Evolutionary conservation across 2,888 invertebrate species (phyloP).

Genomic region (Drosophila villosipedis): DNA sequence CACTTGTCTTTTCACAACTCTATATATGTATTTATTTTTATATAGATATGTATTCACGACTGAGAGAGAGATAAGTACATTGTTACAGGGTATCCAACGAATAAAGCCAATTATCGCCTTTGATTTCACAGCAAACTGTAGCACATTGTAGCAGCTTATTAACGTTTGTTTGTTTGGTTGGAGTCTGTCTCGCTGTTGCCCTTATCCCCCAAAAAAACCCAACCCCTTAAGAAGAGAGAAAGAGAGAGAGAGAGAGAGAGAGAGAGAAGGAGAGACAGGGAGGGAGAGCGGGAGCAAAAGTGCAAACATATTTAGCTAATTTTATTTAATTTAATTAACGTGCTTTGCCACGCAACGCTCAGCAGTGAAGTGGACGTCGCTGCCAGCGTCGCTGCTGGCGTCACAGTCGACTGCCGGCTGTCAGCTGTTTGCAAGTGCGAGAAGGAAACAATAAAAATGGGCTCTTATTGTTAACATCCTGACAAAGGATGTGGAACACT

Average conservation of each 20-base stretch:
- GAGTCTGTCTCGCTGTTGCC: background rate
- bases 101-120: slow-evolving; percentile 29
- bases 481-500: slow-evolving; percentile 36
- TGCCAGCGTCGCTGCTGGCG: slow-evolving; percentile 35
- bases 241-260: background rate
- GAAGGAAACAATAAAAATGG: slow-evolving; percentile 76
- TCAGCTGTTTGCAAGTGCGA: slow-evolving; percentile 77
- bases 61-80: background rate
- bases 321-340: slow-evolving; percentile 81
- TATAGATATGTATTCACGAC: no score
- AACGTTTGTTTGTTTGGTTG: slow-evolving; percentile 37
- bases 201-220: background rate
- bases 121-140: slow-evolving; percentile 19
- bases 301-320: slow-evolving; percentile 79
- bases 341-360: slow-evolving; percentile 60
- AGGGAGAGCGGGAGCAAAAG: slow-evolving; percentile 21
- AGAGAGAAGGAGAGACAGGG: background rate
- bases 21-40: no score
- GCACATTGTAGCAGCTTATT: slow-evolving; percentile 43
- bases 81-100: slow-evolving; percentile 31
- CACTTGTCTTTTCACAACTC: no score
- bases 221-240: background rate
- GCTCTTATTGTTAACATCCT: slow-evolving; percentile 76
- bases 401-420: slow-evolving; percentile 65
- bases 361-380: slow-evolving; percentile 30